Base-by-base conservation (phyloP, 2,797 vertebrate species). In the Acanthornis magna region DNA sequence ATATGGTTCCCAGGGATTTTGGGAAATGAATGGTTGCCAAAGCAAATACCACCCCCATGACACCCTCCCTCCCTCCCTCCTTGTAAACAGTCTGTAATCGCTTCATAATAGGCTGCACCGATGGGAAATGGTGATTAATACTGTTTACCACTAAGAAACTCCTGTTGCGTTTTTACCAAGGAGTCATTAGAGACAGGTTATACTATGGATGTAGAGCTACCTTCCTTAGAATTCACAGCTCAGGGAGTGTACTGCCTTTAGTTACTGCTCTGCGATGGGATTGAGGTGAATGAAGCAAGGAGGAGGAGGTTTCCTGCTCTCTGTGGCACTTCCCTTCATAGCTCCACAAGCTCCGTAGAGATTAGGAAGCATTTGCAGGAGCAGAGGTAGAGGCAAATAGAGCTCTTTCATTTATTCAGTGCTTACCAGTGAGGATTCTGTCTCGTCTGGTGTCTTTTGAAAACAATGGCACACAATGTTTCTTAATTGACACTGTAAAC, bases 1-100 rank as follows among this genome's bases (percentile, higher is more conserved):
- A 93, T 83, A 91, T 73, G 26, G 88, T 95, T 98, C 93, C 93
- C 96, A 97, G 85, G 40, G 78, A 96, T 93, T 57, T 45, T 17
- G 93, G 94, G 95, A 97, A 97, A 97, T 76, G 57, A 95, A 88
- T 61, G 55, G 91, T 70, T 96, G 91, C 92, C 93, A 95, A 95
- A 96, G 70, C 79, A 94, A 83, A 95, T 86, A 91, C 73, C 60
- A 83, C 77, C 55, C 80, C 61, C 81, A 65, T 68, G 68, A 85
- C 84, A 83, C 75, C 66, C 67, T 88, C 40, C 20, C 23, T 90
- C 50, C 23, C 27, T 86, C 72, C 38, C 50, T 91, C 19, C 50
- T 71, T 91, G 93, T 97, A 97, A 96, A 96, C 90, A 93, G 76
- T 94, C 92, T 96, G 89, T 95, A 96, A 96, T 94, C 16, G 2